phyloP scores from a whole-genome alignment of 2,888 invertebrate genomes.

The Spatulosminthurus flaviceps region DNA sequence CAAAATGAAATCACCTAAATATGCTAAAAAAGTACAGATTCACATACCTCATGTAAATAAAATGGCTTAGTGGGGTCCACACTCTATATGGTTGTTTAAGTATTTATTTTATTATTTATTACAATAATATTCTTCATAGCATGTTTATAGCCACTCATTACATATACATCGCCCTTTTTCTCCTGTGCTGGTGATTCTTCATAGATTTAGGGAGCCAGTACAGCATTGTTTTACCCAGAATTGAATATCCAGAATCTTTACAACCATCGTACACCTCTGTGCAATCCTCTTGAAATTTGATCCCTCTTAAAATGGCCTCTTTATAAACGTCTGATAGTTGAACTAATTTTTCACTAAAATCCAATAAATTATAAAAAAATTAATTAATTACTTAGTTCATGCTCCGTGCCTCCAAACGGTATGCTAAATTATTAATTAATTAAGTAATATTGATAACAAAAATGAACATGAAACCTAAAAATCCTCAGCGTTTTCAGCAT shows the following conservation, averaged over 20 bases:
- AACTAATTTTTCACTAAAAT: constrained; percentile 33
- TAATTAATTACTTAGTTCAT: too few relatives aligned
- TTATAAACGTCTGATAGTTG: constrained; percentile 16
- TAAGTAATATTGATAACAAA: not conserved
- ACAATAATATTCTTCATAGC: not conserved
- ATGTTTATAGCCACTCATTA: too few relatives aligned
- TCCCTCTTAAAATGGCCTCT: constrained; percentile 35
- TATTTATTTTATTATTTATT: too few relatives aligned
- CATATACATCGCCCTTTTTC: constrained; percentile 46
- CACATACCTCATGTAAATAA: too few relatives aligned
- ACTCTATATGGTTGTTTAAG: too few relatives aligned
- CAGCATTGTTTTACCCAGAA: constrained; percentile 29
- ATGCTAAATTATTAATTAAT: too few relatives aligned
- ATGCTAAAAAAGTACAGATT: too few relatives aligned
- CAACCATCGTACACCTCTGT: constrained; percentile 18
- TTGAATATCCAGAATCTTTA: constrained; percentile 33
- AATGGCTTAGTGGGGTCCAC: too few relatives aligned
- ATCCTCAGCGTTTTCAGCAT: constrained; percentile 25
- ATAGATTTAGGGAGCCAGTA: constrained; percentile 28
- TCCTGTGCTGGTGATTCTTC: constrained; percentile 42
- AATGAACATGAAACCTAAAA: constrained; percentile 10
- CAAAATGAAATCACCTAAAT: too few relatives aligned
- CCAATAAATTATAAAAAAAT: constrained; percentile 1
- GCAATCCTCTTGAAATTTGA: constrained; percentile 19
- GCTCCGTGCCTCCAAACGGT: too few relatives aligned